phyloP scores from a whole-genome alignment of 2,888 invertebrate species.

The Eustalomyia histrio region DNA sequence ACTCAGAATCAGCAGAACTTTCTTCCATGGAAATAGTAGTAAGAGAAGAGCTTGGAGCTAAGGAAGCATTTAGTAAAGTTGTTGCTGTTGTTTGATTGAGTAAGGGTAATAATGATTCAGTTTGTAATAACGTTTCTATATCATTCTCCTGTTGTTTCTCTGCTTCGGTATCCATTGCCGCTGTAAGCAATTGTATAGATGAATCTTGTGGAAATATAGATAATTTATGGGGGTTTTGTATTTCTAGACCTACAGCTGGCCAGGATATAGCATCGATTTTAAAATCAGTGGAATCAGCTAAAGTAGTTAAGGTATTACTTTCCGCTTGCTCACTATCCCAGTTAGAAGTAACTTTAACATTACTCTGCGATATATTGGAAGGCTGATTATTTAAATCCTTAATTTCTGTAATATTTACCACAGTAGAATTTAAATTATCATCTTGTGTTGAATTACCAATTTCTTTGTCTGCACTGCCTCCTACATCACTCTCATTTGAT shows the following conservation, averaged over 20 bases:
- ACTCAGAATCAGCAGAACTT: conserved; percentile 11
- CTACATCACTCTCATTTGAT: conserved; percentile 42
- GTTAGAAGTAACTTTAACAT: background rate
- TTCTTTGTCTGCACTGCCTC: conserved; percentile 27
- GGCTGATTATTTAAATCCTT: conserved; percentile 24
- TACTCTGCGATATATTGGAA: conserved; percentile 35
- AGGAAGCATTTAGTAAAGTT: conserved; percentile 11
- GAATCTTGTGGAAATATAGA: conserved; percentile 64
- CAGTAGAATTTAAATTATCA: background rate
- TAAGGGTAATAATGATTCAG: conserved; percentile 72
- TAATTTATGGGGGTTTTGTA: conserved; percentile 29
- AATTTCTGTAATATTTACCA: background rate
- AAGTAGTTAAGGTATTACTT: conserved; percentile 48
- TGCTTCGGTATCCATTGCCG: conserved; percentile 62
- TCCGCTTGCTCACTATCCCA: conserved; percentile 17
- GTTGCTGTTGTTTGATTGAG: conserved; percentile 43
- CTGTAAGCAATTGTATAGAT: conserved; percentile 70
- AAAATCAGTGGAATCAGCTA: conserved; percentile 61
- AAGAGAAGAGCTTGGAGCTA: conserved; percentile 30
- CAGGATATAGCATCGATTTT: conserved; percentile 74
- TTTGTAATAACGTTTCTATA: conserved; percentile 71
- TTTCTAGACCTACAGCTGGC: conserved; percentile 68
- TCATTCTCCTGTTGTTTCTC: conserved; percentile 57
- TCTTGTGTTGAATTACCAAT: background rate
- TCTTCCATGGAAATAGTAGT: conserved; percentile 16